phyloP scores from a whole-genome alignment of 2,113 vertebrate species.

The Chaetops frenatus region DNA sequence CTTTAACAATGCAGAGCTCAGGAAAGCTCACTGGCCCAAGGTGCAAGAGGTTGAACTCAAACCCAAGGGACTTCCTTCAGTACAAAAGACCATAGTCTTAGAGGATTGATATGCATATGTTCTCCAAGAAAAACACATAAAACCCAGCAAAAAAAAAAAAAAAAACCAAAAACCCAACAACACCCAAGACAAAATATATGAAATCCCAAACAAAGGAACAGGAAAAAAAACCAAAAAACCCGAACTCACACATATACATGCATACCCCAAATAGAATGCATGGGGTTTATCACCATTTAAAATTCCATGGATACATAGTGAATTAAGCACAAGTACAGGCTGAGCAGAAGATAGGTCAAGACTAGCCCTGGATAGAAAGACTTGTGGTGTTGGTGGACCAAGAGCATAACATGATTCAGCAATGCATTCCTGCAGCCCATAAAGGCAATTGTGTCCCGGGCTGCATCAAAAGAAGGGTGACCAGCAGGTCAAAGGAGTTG shows the following conservation, averaged over 20 bases:
- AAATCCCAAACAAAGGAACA: neutral
- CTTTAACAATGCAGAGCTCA: neutral
- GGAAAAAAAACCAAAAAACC: accelerated
- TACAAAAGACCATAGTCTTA: neutral
- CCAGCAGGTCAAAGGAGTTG: neutral
- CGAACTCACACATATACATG: too few species aligned
- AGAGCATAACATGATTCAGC: neutral
- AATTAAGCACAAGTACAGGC: neutral
- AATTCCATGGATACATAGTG: neutral
- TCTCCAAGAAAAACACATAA: neutral
- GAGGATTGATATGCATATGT: neutral
- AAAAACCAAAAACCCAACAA: too few species aligned
- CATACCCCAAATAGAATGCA: neutral
- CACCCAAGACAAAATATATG: neutral
- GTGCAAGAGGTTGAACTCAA: neutral
- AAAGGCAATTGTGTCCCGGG: neutral
- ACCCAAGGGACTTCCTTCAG: neutral
- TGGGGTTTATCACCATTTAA: neutral
- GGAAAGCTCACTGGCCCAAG: neutral
- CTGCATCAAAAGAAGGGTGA: neutral
- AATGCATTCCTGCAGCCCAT: neutral
- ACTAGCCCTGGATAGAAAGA: neutral
- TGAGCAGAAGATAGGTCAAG: neutral
- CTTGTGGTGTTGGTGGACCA: neutral
- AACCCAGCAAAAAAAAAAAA: neutral